These are phyloP conservation scores for Brachyptera putata DNA, from an alignment of 2,888 invertebrate genomes.

Conservation along the genomic window DNA sequence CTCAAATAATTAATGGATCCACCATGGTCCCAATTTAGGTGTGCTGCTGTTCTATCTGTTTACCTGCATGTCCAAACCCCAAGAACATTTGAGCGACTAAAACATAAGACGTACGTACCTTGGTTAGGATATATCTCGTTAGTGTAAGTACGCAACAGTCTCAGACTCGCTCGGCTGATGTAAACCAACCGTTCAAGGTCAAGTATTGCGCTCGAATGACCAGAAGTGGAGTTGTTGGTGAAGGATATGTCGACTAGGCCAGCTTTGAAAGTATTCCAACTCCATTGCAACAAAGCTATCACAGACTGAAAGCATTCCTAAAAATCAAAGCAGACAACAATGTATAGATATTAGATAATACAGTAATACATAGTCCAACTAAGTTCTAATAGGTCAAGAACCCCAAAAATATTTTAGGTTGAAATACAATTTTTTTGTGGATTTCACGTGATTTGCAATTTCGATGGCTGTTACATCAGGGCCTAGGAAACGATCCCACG, in stretches of 20 bases:
- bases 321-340: slow-evolving; percentile 24
- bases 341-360: not conserved
- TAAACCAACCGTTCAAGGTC: slow-evolving; percentile 83
- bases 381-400: no score
- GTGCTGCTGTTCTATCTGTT: no score
- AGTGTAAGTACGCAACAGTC: slow-evolving; percentile 79
- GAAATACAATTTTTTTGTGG: no score
- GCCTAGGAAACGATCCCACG: no score
- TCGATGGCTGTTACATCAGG: no score
- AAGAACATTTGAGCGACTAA: no score
- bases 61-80: no score
- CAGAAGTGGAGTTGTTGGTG: slow-evolving; percentile 42
- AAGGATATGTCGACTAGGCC: slow-evolving; percentile 56
- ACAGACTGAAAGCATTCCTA: slow-evolving; percentile 77
- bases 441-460: no score
- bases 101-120: slow-evolving; percentile 41
- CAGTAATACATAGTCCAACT: no score
- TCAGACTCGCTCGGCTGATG: slow-evolving; percentile 75
- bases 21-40: no score
- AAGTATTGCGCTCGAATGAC: slow-evolving; percentile 48
- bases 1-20: no score
- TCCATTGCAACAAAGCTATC: slow-evolving; percentile 82
- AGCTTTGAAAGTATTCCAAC: slow-evolving; percentile 82
- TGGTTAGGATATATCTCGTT: slow-evolving; percentile 86
- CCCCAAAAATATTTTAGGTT: no score